phyloP scores from a whole-genome alignment of 2,888 invertebrate species.

The Frankliniella intonsa region DNA sequence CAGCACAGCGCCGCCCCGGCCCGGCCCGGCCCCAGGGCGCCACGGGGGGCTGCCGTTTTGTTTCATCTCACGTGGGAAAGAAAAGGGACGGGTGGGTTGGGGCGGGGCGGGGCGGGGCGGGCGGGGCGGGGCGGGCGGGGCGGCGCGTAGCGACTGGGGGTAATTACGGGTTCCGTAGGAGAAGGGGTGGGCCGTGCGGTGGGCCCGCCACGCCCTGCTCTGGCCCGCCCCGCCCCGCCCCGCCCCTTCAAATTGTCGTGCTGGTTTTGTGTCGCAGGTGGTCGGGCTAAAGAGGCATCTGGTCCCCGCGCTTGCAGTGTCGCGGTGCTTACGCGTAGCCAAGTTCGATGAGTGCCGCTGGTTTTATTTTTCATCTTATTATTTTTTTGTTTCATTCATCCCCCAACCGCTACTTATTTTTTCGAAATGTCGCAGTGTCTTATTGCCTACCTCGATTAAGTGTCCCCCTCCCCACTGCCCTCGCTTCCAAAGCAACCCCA shows the following conservation, averaged over 20 bases:
- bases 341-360: too few relatives aligned
- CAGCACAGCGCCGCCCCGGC: background rate
- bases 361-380: background rate
- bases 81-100: background rate
- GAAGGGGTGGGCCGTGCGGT: constrained; percentile 17
- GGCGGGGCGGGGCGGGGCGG: background rate
- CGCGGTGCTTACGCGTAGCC: too few relatives aligned
- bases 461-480: background rate
- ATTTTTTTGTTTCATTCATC: background rate
- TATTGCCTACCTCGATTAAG: background rate
- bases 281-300: background rate
- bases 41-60: background rate
- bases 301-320: too few relatives aligned
- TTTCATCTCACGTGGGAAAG: constrained; percentile 26
- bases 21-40: background rate
- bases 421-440: too few relatives aligned
- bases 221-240: background rate
- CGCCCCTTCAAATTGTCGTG: background rate
- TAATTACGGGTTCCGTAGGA: constrained; percentile 10
- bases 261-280: background rate
- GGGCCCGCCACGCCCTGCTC: background rate
- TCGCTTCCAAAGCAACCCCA: background rate
- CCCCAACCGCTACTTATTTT: background rate
- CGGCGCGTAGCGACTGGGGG: background rate
- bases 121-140: background rate